Evolutionary conservation across 2,888 invertebrate genomes (phyloP).

Genomic region (Hypselothyrea guttata): DNA sequence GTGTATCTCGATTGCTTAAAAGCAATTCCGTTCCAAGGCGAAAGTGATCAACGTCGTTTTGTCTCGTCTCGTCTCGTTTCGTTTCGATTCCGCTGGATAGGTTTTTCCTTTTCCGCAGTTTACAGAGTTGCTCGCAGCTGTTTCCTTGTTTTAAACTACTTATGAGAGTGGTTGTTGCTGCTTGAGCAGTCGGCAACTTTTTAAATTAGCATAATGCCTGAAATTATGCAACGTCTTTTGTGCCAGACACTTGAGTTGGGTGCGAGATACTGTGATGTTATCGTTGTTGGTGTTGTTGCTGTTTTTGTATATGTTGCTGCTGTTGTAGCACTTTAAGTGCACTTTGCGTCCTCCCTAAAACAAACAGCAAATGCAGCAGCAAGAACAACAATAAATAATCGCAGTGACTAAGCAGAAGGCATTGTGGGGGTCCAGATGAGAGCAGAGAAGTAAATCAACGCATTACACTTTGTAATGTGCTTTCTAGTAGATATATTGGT

Average conservation of each 20-base stretch:
- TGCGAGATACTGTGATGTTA: conserved; percentile 16
- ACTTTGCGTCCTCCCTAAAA: conserved; percentile 51
- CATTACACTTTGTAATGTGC: conserved; percentile 63
- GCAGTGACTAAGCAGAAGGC: conserved; percentile 11
- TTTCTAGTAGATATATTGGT: conserved; percentile 13
- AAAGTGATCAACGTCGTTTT: conserved; percentile 61
- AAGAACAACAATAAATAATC: conserved; percentile 18
- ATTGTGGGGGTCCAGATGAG: conserved; percentile 7
- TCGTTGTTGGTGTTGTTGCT: conserved; percentile 7
- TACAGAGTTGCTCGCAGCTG: conserved; percentile 45
- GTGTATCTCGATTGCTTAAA: conserved; percentile 79
- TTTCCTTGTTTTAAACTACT: conserved; percentile 54
- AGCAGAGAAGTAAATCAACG: conserved; percentile 58
- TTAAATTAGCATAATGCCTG: conserved; percentile 74
- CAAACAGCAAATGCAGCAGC: conserved; percentile 47
- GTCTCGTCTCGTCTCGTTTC: not conserved
- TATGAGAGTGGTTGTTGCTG: conserved; percentile 43
- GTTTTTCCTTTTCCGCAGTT: conserved; percentile 3
- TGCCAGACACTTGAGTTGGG: conserved; percentile 36
- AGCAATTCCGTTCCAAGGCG: conserved; percentile 68
- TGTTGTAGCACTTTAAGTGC: conserved; percentile 63
- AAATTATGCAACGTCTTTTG: conserved; percentile 72
- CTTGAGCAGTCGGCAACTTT: conserved; percentile 61
- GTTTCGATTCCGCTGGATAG: not conserved
- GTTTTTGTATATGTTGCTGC: conserved; percentile 12